Conservation (phyloP, 2,888 invertebrate species). For the Pristionchus maxplancki region DNA sequence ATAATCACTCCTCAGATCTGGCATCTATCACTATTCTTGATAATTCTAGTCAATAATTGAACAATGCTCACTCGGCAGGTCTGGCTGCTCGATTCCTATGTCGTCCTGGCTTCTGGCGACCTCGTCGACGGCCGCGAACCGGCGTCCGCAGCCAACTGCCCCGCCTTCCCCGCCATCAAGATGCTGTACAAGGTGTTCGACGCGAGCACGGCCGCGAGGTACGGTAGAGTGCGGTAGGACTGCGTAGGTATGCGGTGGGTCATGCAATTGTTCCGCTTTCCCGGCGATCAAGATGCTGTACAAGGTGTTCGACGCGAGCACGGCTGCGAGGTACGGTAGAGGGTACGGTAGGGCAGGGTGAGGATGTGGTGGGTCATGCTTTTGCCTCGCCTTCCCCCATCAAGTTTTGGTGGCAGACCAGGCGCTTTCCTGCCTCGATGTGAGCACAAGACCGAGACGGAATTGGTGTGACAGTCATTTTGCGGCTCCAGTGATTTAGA, state of each 20-base stretch:
- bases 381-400: too few species aligned
- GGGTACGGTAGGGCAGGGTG: background rate
- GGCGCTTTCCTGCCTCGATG: too few species aligned
- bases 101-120: slow-evolving; percentile 60
- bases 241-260: too few species aligned
- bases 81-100: slow-evolving; percentile 75
- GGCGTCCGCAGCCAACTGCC: background rate
- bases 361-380: too few species aligned
- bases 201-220: slow-evolving; percentile 62
- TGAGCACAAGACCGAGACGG: too few species aligned
- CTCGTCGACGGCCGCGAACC: slow-evolving; percentile 23
- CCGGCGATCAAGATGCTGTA: slow-evolving; percentile 73
- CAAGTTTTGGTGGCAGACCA: too few species aligned
- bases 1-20: too few species aligned
- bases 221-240: background rate
- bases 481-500: too few species aligned
- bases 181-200: slow-evolving; percentile 75
- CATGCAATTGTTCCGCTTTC: slow-evolving; percentile 57
- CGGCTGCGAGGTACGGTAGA: slow-evolving; percentile 60
- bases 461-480: too few species aligned
- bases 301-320: slow-evolving; percentile 70
- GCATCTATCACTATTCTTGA: too few species aligned
- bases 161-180: slow-evolving; percentile 71
- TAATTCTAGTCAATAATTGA: too few species aligned
- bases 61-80: slow-evolving; percentile 57